Evolutionary conservation across 2,888 invertebrate genomes (phyloP).

Genomic region (Eupithecia insigniata): DNA sequence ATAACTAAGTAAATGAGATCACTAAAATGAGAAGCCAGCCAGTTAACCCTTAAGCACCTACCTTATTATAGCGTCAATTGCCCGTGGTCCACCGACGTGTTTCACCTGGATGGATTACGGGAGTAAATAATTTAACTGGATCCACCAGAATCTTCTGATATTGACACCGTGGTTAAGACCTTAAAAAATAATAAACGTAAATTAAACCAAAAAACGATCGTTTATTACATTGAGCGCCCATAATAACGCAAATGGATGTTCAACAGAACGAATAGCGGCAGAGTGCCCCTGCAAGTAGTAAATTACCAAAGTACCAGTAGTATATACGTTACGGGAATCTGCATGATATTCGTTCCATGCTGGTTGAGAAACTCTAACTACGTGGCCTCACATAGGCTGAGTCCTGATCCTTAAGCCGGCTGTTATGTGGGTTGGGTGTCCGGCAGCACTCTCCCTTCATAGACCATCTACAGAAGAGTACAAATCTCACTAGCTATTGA

Average conservation of each 20-base stretch:
- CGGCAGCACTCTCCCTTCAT: constrained; percentile 39
- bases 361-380: background rate
- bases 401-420: constrained; percentile 63
- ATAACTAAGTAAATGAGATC: background rate
- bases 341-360: background rate
- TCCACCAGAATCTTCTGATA: background rate
- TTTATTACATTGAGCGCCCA: background rate
- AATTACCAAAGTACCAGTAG: too few relatives aligned
- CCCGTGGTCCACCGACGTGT: background rate
- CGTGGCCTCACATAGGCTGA: constrained; percentile 34
- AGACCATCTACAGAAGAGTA: constrained; percentile 42
- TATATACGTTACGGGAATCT: too few relatives aligned
- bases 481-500: constrained; percentile 40
- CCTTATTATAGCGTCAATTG: background rate
- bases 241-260: background rate
- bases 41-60: background rate
- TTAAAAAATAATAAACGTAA: background rate
- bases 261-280: background rate
- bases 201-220: background rate
- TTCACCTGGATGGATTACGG: background rate
- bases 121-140: background rate
- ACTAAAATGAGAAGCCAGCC: too few relatives aligned
- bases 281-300: background rate
- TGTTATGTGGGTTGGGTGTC: constrained; percentile 57
- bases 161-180: background rate